These are phyloP conservation scores for Cephalopachus bancanus DNA, from an alignment of 2,797 vertebrate species.

Conservation along the genomic window DNA sequence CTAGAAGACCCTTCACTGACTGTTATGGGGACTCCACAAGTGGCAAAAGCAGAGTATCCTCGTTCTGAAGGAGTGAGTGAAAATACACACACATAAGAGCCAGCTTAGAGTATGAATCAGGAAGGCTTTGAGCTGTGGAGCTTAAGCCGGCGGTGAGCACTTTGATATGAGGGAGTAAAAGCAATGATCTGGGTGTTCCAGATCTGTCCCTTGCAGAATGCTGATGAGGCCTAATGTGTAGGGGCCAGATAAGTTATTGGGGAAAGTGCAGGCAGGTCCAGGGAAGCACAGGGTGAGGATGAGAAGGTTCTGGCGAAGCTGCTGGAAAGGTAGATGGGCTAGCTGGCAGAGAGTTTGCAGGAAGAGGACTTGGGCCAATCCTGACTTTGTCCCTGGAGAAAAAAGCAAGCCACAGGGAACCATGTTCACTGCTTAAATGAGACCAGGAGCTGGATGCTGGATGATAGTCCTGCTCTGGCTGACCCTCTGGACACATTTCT, in stretches of 20 bases:
- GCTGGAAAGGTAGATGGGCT: neutral
- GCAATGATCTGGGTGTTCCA: neutral
- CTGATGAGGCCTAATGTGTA: neutral
- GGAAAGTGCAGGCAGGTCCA: neutral
- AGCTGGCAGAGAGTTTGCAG: neutral
- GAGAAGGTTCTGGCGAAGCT: neutral
- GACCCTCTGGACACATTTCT: neutral
- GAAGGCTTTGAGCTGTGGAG: neutral
- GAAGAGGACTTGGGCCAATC: neutral
- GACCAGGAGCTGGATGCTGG: neutral
- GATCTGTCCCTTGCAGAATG: neutral
- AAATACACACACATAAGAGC: neutral
- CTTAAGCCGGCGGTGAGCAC: neutral
- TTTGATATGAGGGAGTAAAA: neutral
- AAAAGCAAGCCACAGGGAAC: neutral
- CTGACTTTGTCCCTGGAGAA: neutral
- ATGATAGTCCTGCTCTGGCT: neutral
- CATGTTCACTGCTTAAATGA: neutral
- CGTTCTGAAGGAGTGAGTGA: neutral
- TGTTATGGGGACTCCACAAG: neutral
- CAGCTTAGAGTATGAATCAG: neutral
- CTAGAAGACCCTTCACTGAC: neutral
- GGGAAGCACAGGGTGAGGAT: neutral
- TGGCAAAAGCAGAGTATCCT: neutral
- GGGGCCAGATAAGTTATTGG: neutral